Evolutionary conservation across 2,113 vertebrate species (phyloP).

Genomic region (Sturnus vulgaris): DNA sequence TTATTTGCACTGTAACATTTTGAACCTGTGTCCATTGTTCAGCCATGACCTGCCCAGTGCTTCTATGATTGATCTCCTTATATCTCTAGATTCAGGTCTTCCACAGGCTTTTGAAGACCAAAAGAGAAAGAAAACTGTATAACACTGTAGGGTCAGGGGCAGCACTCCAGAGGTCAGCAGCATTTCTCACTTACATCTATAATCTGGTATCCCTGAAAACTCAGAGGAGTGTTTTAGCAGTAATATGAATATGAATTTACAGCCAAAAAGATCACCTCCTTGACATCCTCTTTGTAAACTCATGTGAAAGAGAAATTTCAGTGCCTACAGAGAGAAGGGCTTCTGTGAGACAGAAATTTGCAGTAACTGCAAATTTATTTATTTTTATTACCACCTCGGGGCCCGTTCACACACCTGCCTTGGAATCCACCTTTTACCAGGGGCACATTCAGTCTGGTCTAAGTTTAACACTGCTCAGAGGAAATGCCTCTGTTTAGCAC

Average conservation of each 20-base stretch:
- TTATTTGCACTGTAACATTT: background rate
- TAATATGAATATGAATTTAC: background rate
- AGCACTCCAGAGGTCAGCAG: background rate
- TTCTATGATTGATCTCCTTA: background rate
- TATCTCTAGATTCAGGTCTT: background rate
- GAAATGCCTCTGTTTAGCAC: background rate
- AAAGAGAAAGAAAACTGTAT: background rate
- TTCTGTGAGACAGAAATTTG: background rate
- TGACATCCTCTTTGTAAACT: background rate
- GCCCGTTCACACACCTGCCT: background rate
- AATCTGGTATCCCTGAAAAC: background rate
- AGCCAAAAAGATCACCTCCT: background rate
- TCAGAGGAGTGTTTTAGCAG: background rate
- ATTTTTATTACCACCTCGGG: accelerated
- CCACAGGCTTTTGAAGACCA: background rate
- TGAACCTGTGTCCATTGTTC: background rate
- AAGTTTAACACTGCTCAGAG: background rate
- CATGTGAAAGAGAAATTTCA: background rate
- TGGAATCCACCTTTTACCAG: background rate
- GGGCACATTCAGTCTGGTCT: background rate
- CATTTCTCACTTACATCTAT: background rate
- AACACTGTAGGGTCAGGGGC: accelerated
- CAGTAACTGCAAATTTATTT: background rate
- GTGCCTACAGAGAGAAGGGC: background rate
- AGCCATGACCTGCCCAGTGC: background rate